A percentile compares a stretch with the other conserved stretches of the same genome.
Evolutionary conservation across 2,797 vertebrate species (phyloP).

Genomic region (Enteromius mattozi): DNA sequence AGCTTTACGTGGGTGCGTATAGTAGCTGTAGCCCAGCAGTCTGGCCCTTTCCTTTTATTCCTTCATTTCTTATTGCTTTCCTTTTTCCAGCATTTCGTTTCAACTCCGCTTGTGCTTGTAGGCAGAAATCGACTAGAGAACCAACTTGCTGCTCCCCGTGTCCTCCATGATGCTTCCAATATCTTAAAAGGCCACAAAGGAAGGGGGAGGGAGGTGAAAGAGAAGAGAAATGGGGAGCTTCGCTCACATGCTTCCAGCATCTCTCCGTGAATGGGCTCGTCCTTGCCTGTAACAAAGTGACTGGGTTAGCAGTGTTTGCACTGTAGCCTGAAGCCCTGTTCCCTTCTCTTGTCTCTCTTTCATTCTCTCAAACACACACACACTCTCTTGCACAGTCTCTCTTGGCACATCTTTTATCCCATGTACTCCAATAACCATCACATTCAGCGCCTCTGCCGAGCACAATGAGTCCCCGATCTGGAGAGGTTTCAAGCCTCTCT

Average conservation of each 20-base stretch:
- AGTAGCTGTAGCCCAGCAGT: conserved; percentile 33
- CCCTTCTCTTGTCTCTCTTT: conserved; percentile 57
- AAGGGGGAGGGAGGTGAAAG: conserved; percentile 50
- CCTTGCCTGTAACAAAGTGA: conserved; percentile 72
- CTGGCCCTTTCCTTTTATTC: conserved; percentile 28
- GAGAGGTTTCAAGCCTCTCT: conserved; percentile 45
- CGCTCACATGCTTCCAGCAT: conserved; percentile 61
- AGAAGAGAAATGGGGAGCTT: conserved; percentile 53
- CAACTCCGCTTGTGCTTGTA: conserved; percentile 37
- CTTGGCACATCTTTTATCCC: conserved; percentile 46
- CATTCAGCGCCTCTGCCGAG: conserved; percentile 11
- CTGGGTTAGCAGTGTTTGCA: conserved; percentile 66
- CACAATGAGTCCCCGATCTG: conserved; percentile 38
- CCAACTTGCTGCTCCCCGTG: conserved; percentile 37
- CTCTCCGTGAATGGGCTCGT: conserved; percentile 69
- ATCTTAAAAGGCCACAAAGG: conserved; percentile 61
- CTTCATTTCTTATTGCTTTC: not conserved
- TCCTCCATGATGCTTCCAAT: conserved; percentile 36
- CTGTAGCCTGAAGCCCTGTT: conserved; percentile 69
- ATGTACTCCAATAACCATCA: conserved; percentile 41
- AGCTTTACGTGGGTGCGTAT: conserved; percentile 30
- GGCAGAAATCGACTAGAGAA: conserved; percentile 44
- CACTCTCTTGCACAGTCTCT: conserved; percentile 35
- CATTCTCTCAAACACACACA: not conserved
- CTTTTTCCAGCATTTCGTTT: conserved; percentile 39